Conservation (phyloP, 1,140 invertebrate species). For the Spodoptera frugiperda region DNA sequence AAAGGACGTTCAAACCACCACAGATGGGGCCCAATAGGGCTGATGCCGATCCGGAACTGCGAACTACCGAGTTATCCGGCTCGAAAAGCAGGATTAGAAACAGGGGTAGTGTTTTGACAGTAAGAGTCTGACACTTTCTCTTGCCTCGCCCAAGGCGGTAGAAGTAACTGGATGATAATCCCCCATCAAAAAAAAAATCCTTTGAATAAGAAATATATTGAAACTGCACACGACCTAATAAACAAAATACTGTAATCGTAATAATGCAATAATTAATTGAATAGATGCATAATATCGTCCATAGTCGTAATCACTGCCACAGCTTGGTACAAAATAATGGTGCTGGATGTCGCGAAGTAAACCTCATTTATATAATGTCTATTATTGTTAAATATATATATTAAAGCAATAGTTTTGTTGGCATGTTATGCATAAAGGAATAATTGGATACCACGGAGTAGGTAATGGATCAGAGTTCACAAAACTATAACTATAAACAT, state of each 20-base stretch:
- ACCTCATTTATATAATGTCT: constrained; percentile 26
- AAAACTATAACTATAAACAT: too few species aligned
- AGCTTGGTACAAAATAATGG: constrained; percentile 62
- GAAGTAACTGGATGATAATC: too few species aligned
- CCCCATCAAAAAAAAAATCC: too few species aligned
- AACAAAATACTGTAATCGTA: constrained; percentile 34
- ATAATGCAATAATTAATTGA: constrained; percentile 49
- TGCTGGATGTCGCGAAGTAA: constrained; percentile 51
- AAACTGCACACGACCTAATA: neutral
- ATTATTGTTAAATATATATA: constrained; percentile 9
- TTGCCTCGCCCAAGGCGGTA: too few species aligned
- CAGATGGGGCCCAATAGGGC: too few species aligned
- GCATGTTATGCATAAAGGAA: neutral
- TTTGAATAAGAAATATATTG: neutral
- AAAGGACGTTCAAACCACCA: too few species aligned
- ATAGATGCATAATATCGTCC: constrained; percentile 53
- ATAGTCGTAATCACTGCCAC: constrained; percentile 58
- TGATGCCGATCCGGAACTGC: too few species aligned
- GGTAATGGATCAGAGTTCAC: too few species aligned
- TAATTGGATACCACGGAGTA: neutral
- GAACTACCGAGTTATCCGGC: too few species aligned
- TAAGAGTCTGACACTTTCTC: too few species aligned
- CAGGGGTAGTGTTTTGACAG: too few species aligned
- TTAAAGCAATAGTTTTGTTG: constrained; percentile 27
- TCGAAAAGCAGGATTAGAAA: too few species aligned